phyloP scores from a whole-genome alignment of 2,888 invertebrate species.

The Cynaeus angustus region DNA sequence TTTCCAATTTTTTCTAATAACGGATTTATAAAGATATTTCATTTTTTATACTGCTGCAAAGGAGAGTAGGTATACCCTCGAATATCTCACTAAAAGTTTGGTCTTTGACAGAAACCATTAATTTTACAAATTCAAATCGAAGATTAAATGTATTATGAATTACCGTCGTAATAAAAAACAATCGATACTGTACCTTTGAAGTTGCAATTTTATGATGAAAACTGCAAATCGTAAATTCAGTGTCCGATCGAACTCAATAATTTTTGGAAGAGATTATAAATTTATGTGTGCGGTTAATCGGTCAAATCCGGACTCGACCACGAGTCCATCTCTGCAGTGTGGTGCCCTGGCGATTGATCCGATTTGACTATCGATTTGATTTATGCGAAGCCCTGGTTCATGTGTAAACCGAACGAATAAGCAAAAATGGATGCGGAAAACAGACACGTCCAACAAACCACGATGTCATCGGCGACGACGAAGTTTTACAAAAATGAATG shows the following conservation, averaged over 20 bases:
- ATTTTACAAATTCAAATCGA: no score
- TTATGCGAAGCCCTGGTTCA: slow-evolving; percentile 37
- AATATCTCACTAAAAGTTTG: no score
- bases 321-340: slow-evolving; percentile 30
- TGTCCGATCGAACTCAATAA: slow-evolving; percentile 8
- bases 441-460: slow-evolving; percentile 24
- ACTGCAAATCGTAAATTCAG: neutral
- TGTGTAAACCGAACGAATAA: slow-evolving; percentile 36
- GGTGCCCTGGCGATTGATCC: slow-evolving; percentile 44
- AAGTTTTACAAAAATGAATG: slow-evolving; percentile 48
- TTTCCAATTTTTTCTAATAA: no score
- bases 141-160: no score
- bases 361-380: slow-evolving; percentile 51
- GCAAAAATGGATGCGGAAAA: slow-evolving; percentile 27
- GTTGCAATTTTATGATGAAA: neutral
- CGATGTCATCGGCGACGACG: slow-evolving; percentile 38
- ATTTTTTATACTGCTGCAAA: no score
- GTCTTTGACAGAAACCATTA: no score
- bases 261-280: slow-evolving; percentile 13
- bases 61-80: no score
- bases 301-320: slow-evolving; percentile 1
- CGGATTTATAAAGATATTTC: no score
- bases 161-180: neutral
- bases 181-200: neutral
- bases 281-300: slow-evolving; percentile 14